Evolutionary conservation across 2,888 invertebrate species (phyloP).

Genomic region (Physocephala rufipes): DNA sequence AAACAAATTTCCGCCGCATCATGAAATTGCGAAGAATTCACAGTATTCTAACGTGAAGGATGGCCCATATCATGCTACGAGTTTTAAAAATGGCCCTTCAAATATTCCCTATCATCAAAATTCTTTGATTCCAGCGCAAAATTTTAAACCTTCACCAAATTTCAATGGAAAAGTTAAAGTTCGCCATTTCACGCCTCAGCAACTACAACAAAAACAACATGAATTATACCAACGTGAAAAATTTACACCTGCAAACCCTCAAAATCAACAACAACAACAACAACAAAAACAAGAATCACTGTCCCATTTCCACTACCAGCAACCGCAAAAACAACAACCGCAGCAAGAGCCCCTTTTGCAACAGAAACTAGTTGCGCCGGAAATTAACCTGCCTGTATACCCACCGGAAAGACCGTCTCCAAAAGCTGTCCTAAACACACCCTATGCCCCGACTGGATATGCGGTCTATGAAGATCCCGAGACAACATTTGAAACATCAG

Average conservation of each 20-base stretch:
- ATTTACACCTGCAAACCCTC: slow-evolving; percentile 35
- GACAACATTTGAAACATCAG: slow-evolving; percentile 13
- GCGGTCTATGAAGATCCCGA: slow-evolving; percentile 57
- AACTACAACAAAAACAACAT: slow-evolving; percentile 25
- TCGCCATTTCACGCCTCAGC: slow-evolving; percentile 45
- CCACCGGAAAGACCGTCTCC: slow-evolving; percentile 30
- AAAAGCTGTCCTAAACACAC: not conserved
- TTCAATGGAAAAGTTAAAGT: slow-evolving; percentile 57
- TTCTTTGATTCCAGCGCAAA: slow-evolving; percentile 45
- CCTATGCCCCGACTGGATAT: slow-evolving; percentile 35
- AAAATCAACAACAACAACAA: slow-evolving; percentile 22
- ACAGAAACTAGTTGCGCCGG: slow-evolving; percentile 25
- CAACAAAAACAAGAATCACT: not conserved
- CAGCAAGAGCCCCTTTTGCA: slow-evolving; percentile 18
- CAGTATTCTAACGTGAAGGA: slow-evolving; percentile 48
- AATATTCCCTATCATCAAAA: slow-evolving; percentile 40
- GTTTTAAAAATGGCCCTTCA: slow-evolving; percentile 49
- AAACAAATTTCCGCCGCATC: slow-evolving; percentile 38
- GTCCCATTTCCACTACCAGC: not conserved
- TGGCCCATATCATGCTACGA: not conserved
- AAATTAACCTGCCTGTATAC: slow-evolving; percentile 35
- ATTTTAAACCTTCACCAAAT: slow-evolving; percentile 59
- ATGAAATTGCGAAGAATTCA: slow-evolving; percentile 47
- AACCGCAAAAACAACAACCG: slow-evolving; percentile 25
- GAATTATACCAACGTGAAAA: slow-evolving; percentile 18